These are phyloP conservation scores for Catostylus mosaicus DNA, from an alignment of 30 jellyfish, hydroid and myxozoan genomes.

Conservation along the genomic window DNA sequence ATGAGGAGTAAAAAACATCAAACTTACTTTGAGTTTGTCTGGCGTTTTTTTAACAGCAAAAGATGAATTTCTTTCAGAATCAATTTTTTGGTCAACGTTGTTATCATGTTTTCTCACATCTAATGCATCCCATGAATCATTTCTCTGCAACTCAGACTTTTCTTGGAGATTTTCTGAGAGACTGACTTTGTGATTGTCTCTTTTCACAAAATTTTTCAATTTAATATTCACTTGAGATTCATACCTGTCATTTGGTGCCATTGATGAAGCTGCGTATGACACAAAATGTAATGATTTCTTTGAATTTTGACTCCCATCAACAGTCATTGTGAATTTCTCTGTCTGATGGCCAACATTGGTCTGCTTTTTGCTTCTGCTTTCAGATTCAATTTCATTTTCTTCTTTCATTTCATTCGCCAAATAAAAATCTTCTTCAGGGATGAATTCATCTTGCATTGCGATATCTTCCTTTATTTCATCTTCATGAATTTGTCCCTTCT, in stretches of 20 bases:
- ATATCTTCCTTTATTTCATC: too few relatives aligned
- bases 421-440: not conserved
- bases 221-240: not conserved
- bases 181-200: not conserved
- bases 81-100: not conserved
- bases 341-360: not conserved
- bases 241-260: not conserved
- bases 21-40: conserved; percentile 1
- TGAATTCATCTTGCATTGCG: too few relatives aligned
- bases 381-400: too few relatives aligned
- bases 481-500: too few relatives aligned
- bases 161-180: not conserved
- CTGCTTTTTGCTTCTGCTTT: too few relatives aligned
- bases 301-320: not conserved
- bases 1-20: too few relatives aligned
- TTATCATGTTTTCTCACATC: conserved; percentile 1
- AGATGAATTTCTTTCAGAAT: not conserved
- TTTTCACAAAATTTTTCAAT: not conserved
- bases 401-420: too few relatives aligned
- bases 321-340: not conserved
- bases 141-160: conserved; percentile 4
- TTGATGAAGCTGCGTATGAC: not conserved
- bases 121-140: conserved; percentile 60
- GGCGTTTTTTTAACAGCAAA: not conserved
- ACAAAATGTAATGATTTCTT: not conserved